phyloP scores from a whole-genome alignment of 1,140 invertebrate species.

The Zaprionus inermis region DNA sequence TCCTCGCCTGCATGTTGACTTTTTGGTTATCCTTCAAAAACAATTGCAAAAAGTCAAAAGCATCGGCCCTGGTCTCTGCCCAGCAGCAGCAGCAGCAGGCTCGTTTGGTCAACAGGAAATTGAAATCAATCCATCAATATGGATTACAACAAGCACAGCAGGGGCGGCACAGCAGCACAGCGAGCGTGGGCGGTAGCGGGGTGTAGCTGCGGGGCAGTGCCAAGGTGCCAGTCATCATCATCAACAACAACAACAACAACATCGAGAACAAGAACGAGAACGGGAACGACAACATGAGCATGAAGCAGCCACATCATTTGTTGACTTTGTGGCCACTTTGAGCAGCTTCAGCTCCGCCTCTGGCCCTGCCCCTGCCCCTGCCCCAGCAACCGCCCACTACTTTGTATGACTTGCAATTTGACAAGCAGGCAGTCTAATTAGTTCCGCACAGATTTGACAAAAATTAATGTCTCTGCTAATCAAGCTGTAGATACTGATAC shows the following conservation, averaged over 20 bases:
- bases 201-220: background rate
- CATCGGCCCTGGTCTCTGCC: background rate
- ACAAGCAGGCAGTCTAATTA: conserved; percentile 78
- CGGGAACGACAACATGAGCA: conserved; percentile 22
- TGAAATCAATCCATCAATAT: conserved; percentile 84
- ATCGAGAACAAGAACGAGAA: background rate
- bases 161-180: background rate
- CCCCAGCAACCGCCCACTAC: background rate
- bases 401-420: conserved; percentile 80
- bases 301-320: conserved; percentile 32
- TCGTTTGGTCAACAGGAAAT: conserved; percentile 72
- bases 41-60: conserved; percentile 54
- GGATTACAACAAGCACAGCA: conserved; percentile 63
- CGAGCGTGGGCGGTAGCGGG: background rate
- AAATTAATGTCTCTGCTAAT: conserved; percentile 72
- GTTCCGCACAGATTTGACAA: conserved; percentile 79
- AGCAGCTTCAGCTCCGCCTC: background rate
- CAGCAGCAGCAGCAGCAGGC: background rate
- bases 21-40: conserved; percentile 59
- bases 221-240: conserved; percentile 73
- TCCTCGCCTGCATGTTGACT: conserved; percentile 35
- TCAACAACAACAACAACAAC: conserved; percentile 22
- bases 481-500: conserved; percentile 33
- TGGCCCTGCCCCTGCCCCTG: background rate
- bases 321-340: conserved; percentile 42